A percentile compares a stretch with the other conserved stretches of the same genome.
Evolutionary conservation across 2,113 vertebrate genomes (phyloP).

Genomic region (Brachirus orientalis): DNA sequence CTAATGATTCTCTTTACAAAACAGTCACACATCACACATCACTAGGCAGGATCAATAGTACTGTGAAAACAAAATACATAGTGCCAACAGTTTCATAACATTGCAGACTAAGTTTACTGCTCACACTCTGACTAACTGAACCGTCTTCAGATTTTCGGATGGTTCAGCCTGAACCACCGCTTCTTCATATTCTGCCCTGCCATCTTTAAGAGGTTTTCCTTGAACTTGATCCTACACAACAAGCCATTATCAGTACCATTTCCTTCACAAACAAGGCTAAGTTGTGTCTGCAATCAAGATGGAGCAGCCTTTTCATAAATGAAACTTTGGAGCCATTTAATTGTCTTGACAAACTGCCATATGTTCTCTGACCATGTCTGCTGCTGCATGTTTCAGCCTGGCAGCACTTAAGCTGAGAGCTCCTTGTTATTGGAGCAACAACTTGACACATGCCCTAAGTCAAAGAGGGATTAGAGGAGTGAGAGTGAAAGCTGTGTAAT

Average conservation of each 20-base stretch:
- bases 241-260: no score
- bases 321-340: constrained; percentile 4
- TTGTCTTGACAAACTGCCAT: neutral
- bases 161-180: neutral
- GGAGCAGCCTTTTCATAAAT: neutral
- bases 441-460: constrained; percentile 30
- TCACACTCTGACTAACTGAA: neutral
- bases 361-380: neutral
- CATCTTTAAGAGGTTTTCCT: no score
- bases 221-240: no score
- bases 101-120: neutral
- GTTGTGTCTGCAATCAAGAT: neutral
- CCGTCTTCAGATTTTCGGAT: neutral
- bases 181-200: neutral
- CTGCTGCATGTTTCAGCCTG: constrained; percentile 1
- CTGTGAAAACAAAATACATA: neutral
- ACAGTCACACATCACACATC: neutral
- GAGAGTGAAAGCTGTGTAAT: constrained; percentile 1
- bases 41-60: neutral
- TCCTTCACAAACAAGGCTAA: no score
- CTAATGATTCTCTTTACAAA: neutral
- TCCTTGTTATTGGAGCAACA: constrained; percentile 9
- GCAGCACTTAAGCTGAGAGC: constrained; percentile 11
- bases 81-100: neutral
- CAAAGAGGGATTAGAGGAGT: constrained; percentile 23